A percentile compares a stretch with the other conserved stretches of the same genome.
phyloP scores from a whole-genome alignment of 2,113 vertebrate genomes.

The Myiopsitta monachus region DNA sequence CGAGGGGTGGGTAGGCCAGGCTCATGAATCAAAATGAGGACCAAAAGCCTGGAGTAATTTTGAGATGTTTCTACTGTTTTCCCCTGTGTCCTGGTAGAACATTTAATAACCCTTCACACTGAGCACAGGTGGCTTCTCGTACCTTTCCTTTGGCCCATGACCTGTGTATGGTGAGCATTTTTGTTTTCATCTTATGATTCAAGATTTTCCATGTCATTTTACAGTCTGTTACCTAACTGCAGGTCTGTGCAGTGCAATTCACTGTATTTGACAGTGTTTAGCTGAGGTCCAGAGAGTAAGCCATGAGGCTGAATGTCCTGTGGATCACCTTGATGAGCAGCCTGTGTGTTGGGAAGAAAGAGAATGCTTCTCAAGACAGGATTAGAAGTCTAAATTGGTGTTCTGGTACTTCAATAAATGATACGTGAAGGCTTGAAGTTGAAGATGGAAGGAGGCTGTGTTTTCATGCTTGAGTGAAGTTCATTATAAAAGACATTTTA shows the following conservation, averaged over 20 bases:
- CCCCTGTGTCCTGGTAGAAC: neutral
- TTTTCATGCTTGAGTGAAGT: neutral
- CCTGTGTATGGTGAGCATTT: too few relatives aligned
- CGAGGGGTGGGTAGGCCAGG: too few relatives aligned
- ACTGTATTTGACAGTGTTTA: neutral
- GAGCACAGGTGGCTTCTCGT: neutral
- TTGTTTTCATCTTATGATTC: neutral
- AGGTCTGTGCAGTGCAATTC: neutral
- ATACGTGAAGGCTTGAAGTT: neutral
- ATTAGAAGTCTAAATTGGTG: neutral
- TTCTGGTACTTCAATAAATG: neutral
- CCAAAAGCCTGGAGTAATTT: neutral
- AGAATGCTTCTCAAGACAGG: neutral
- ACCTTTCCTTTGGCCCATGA: neutral
- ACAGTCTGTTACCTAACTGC: neutral
- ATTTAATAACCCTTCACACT: neutral
- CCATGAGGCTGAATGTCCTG: neutral
- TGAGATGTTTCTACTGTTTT: neutral
- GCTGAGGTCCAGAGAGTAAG: neutral
- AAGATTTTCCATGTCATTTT: neutral
- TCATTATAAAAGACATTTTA: neutral
- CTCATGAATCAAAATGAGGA: neutral
- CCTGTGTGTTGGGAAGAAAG: neutral
- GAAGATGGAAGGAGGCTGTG: neutral
- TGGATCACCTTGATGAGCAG: neutral